Percentiles rank a stretch among this genome's conserved stretches.
phyloP scores from a whole-genome alignment of 2,113 vertebrate species.

The Passer domesticus region DNA sequence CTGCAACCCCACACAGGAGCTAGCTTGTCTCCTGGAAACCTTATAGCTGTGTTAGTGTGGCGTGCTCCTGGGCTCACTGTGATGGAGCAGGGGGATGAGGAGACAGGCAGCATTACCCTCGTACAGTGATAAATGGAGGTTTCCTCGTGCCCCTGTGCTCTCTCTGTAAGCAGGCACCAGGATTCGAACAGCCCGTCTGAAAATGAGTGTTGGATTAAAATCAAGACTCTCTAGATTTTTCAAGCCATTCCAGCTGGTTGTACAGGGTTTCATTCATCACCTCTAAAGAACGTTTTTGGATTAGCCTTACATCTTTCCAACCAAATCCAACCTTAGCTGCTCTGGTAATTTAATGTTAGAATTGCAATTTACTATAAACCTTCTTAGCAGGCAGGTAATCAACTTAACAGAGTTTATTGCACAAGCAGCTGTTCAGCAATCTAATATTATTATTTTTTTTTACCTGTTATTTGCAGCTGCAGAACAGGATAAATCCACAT shows the following conservation, averaged over 20 bases:
- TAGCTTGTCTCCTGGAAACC: neutral
- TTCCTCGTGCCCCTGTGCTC: neutral
- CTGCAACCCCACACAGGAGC: neutral
- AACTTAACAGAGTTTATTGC: constrained; percentile 61
- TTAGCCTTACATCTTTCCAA: constrained; percentile 12
- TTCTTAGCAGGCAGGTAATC: constrained; percentile 67
- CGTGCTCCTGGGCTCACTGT: neutral
- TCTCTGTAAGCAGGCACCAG: neutral
- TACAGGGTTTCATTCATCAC: constrained; percentile 14
- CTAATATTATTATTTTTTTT: constrained; percentile 58
- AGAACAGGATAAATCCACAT: constrained; percentile 52
- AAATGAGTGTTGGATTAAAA: neutral
- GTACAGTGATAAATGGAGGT: neutral
- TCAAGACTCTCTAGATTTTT: neutral
- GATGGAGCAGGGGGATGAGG: rapidly evolving
- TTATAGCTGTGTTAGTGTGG: neutral
- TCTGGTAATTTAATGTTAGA: constrained; percentile 58
- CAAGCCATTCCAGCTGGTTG: neutral
- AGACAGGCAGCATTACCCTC: rapidly evolving
- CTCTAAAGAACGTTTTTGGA: neutral
- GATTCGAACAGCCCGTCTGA: neutral
- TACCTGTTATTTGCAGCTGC: constrained; percentile 56
- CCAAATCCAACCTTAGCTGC: constrained; percentile 31
- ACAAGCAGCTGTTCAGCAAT: constrained; percentile 62
- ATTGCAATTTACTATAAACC: constrained; percentile 57